Conservation (phyloP, 2,113 vertebrate genomes). For the Colius striatus region DNA sequence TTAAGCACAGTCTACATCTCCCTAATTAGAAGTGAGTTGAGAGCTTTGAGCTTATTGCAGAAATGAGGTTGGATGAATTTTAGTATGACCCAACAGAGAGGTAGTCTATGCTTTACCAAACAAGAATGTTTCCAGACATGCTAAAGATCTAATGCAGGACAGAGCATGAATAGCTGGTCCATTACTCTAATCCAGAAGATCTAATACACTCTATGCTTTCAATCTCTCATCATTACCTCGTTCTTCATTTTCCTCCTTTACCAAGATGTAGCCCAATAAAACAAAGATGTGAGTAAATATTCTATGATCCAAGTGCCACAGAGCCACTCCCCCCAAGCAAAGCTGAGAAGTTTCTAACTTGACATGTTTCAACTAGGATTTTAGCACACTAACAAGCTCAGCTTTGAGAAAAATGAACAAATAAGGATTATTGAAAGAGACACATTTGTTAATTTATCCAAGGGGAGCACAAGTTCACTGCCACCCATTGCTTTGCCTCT, state of each 20-base stretch:
- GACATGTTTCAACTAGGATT: background rate
- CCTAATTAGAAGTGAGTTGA: background rate
- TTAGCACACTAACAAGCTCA: background rate
- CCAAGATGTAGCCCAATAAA: background rate
- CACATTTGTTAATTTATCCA: slow-evolving; percentile 16
- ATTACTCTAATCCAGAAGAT: background rate
- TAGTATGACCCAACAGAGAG: background rate
- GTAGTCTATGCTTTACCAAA: background rate
- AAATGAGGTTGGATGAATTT: background rate
- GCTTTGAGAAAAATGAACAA: slow-evolving; percentile 12
- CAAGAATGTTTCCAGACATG: background rate
- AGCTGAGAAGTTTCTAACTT: background rate
- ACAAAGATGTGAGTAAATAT: background rate
- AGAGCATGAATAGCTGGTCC: background rate
- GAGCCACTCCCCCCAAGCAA: background rate
- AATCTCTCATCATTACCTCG: background rate
- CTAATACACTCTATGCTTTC: background rate
- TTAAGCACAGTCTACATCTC: slow-evolving; percentile 13
- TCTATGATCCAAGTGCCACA: background rate
- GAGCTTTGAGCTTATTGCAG: background rate
- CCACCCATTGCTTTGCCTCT: slow-evolving; percentile 24
- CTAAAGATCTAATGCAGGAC: background rate
- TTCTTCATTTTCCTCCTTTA: background rate
- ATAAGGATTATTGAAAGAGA: slow-evolving; percentile 2
- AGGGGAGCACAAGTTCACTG: slow-evolving; percentile 15